phyloP scores from a whole-genome alignment of 2,113 vertebrate species.

The Poicephalus gulielmi region DNA sequence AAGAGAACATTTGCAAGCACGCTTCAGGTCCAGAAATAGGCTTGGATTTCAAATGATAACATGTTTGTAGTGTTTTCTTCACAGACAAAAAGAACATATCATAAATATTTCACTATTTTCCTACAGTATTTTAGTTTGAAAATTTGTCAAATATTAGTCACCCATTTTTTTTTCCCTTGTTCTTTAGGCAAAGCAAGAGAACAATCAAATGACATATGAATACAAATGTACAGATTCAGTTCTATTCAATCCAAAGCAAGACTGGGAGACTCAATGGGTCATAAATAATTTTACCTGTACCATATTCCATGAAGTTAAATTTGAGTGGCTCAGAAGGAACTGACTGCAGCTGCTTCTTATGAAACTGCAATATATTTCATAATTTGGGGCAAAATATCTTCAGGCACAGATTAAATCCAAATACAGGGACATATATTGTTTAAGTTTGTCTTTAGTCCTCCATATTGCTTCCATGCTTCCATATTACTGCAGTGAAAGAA shows the following conservation, averaged over 20 bases:
- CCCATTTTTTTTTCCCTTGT: background rate
- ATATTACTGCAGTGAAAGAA: slow-evolving; percentile 46
- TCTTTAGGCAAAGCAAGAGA: slow-evolving; percentile 16
- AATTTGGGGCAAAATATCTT: slow-evolving; percentile 71
- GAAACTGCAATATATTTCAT: slow-evolving; percentile 64
- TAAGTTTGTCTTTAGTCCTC: slow-evolving; percentile 71
- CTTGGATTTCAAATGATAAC: background rate
- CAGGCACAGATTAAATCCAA: slow-evolving; percentile 70
- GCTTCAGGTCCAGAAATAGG: background rate
- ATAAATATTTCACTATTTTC: background rate
- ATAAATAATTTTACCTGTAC: slow-evolving; percentile 72
- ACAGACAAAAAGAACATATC: background rate
- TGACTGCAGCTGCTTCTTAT: background rate
- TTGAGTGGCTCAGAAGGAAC: slow-evolving; percentile 44
- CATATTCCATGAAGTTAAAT: slow-evolving; percentile 67
- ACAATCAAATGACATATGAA: slow-evolving; percentile 26
- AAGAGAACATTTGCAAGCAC: background rate
- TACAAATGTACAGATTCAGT: slow-evolving; percentile 42
- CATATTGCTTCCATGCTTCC: background rate
- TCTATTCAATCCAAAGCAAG: slow-evolving; percentile 49
- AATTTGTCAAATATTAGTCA: background rate
- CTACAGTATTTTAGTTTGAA: background rate
- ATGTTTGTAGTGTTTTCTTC: background rate
- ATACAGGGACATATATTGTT: slow-evolving; percentile 51
- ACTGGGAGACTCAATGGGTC: background rate